Conservation (phyloP, 2,113 vertebrate species). For the Hypomesus transpacificus region DNA sequence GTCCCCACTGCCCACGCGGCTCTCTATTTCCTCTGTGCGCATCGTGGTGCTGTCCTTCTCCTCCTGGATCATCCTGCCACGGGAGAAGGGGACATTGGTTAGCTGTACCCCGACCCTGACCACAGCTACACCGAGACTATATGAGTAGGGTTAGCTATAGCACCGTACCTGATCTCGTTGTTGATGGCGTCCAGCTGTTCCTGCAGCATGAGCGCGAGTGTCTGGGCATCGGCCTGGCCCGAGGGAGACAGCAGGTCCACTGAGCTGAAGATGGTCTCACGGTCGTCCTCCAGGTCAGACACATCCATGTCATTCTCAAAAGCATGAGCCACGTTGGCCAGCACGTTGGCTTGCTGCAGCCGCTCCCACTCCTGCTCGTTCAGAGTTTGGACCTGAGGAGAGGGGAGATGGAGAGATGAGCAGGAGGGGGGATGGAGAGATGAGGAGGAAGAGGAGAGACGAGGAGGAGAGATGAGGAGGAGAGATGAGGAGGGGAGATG, state of each 20-base stretch:
- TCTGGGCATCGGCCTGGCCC: slow-evolving; percentile 95
- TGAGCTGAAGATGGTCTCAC: slow-evolving; percentile 88
- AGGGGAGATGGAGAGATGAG: background rate
- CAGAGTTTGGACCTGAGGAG: slow-evolving; percentile 87
- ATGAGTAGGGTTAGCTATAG: background rate
- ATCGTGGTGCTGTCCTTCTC: slow-evolving; percentile 93
- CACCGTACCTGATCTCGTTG: slow-evolving; percentile 89
- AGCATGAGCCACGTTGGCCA: slow-evolving; percentile 93
- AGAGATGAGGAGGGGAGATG: background rate
- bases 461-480: background rate
- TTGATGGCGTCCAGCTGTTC: slow-evolving; percentile 98
- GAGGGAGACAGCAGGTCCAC: slow-evolving; percentile 90
- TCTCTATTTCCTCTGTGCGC: slow-evolving; percentile 93
- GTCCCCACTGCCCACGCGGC: slow-evolving; percentile 86
- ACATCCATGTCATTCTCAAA: slow-evolving; percentile 92
- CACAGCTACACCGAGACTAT: no score
- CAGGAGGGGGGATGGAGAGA: background rate
- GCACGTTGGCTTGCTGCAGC: slow-evolving; percentile 92
- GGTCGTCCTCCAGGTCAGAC: slow-evolving; percentile 86
- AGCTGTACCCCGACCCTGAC: background rate
- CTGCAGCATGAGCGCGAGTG: slow-evolving; percentile 94
- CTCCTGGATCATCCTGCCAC: slow-evolving; percentile 89
- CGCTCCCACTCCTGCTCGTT: slow-evolving; percentile 98
- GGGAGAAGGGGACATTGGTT: no score
- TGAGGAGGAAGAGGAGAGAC: background rate